phyloP scores from a whole-genome alignment of 2,113 vertebrate genomes.

The Stegastes partitus region DNA sequence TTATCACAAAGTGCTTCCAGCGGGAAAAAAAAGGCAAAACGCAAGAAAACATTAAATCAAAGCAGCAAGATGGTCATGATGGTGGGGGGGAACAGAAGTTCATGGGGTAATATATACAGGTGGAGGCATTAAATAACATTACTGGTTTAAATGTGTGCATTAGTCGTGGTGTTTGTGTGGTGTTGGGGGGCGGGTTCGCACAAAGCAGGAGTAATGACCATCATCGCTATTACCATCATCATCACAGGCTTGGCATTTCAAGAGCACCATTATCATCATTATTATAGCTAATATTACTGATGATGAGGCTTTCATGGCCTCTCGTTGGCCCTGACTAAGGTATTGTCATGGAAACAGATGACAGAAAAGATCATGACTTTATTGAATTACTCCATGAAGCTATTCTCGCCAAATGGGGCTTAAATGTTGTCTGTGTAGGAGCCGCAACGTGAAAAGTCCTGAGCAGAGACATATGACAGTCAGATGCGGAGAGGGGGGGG shows the following conservation, averaged over 20 bases:
- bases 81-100: slow-evolving; percentile 3
- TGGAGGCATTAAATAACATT: slow-evolving; percentile 45
- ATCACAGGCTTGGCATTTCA: slow-evolving; percentile 77
- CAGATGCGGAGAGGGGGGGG: slow-evolving; percentile 1
- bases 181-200: slow-evolving; percentile 48
- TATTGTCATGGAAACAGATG: slow-evolving; percentile 83
- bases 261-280: slow-evolving; percentile 80
- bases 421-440: slow-evolving; percentile 65
- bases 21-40: slow-evolving; percentile 24
- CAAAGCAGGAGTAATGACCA: slow-evolving; percentile 69
- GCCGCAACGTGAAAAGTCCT: slow-evolving; percentile 49
- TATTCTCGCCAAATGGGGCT: slow-evolving; percentile 79
- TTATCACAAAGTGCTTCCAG: slow-evolving; percentile 33
- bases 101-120: slow-evolving; percentile 23
- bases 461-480: slow-evolving; percentile 40
- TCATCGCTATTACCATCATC: slow-evolving; percentile 73
- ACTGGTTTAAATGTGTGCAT: slow-evolving; percentile 39
- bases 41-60: slow-evolving; percentile 28
- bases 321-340: slow-evolving; percentile 74
- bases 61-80: slow-evolving; percentile 3
- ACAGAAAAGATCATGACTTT: slow-evolving; percentile 74
- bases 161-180: slow-evolving; percentile 24
- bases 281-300: slow-evolving; percentile 83
- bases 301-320: slow-evolving; percentile 73
- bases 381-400: slow-evolving; percentile 78